Conservation (phyloP, 1,140 invertebrate genomes). For the Sipha flava region DNA sequence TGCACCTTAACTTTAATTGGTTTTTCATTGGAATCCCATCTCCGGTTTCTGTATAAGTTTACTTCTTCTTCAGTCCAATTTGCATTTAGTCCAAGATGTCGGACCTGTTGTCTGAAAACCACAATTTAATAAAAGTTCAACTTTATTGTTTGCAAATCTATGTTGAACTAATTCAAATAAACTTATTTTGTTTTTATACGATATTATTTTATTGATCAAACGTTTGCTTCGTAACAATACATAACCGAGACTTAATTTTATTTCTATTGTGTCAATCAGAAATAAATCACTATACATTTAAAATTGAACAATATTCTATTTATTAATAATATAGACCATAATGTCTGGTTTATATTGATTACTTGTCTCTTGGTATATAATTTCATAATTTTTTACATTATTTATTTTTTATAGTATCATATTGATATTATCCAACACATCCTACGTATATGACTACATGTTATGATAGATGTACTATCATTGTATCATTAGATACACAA, state of each 20-base stretch:
- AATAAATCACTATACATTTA: not conserved
- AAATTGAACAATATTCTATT: not conserved
- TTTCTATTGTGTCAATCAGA: not conserved
- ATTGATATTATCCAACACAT: no score
- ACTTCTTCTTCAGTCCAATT: not conserved
- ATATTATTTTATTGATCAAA: slow-evolving; percentile 32
- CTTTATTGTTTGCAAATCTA: not conserved
- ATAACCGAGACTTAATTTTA: not conserved
- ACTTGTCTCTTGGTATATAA: no score
- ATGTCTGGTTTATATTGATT: not conserved
- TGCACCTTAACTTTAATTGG: not conserved
- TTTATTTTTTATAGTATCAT: no score
- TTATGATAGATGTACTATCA: no score
- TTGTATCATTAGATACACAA: no score
- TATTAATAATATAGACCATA: not conserved
- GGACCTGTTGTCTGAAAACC: slow-evolving; percentile 57
- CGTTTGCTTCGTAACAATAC: slow-evolving; percentile 6
- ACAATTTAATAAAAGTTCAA: not conserved
- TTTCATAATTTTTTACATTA: no score
- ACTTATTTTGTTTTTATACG: not conserved
- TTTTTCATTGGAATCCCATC: not conserved
- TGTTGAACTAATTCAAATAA: not conserved
- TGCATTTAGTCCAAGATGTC: slow-evolving; percentile 53
- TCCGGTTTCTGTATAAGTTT: not conserved
- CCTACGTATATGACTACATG: no score